Base-by-base conservation (phyloP, 2,797 vertebrate genomes). In the Malacoraja senta region DNA sequence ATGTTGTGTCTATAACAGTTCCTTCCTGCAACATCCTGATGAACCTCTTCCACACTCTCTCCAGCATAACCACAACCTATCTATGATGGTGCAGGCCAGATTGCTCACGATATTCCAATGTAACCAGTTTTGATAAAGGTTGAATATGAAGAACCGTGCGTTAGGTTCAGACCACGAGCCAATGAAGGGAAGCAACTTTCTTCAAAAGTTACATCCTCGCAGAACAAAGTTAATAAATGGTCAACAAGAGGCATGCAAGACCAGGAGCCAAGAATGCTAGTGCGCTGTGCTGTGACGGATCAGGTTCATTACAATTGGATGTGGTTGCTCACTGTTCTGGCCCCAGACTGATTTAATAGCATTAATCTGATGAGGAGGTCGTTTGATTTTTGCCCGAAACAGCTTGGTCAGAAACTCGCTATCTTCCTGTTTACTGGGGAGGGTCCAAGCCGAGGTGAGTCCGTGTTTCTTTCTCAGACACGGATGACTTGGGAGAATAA, bases 271-370 rank as follows among this genome's bases (percentile, higher is more conserved):
- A 65, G 84, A 32, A 15, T 19, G 24, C 80, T 17, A 9, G 84
- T 68, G 61, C 15, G 8, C n/a, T 19, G 3, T 68, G n/a, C n/a
- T 15, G 35, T 68, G 61, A 68, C 65, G 61, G 63, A 88, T 65
- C 58, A 86, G 29, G 4, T 63, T 86, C 29, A 65, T 65, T 32
- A 19, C 84, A 3, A 32, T 8, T 68, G 63, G 21, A 88, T 88
- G 63, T n/a, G 63, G 84, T 68, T 19, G n/a, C 84, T 88, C 19
- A 63, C 84, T 88, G 63, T 21, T 88, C 84, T 21, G 84, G 84
- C 84, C 61, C 15, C 84, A 88, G 84, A 3, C 84, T 21, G 15
- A 58, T 21, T 88, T 35, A 24, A 88, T 88, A 19, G 17, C 65
- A 8, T 88, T 21, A 88, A 35, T 35, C n/a, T 9, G n/a, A n/a